Evolutionary conservation across 2,888 invertebrate genomes (phyloP).

Genomic region (Leptogaster cylindrica): DNA sequence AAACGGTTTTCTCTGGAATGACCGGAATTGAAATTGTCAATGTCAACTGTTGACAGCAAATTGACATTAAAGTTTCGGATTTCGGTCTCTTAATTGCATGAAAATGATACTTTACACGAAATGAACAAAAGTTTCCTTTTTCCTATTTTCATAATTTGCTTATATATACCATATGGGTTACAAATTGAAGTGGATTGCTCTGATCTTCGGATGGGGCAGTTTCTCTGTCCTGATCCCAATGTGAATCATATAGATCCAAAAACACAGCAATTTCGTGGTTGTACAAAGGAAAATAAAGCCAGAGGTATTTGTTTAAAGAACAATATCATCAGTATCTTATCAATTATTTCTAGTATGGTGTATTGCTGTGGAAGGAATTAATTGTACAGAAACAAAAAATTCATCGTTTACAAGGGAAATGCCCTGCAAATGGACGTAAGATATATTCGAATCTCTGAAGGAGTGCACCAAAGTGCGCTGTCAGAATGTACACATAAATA

Average conservation of each 20-base stretch:
- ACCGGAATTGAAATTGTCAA: too few species aligned
- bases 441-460: too few species aligned
- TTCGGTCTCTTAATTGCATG: too few species aligned
- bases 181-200: constrained; percentile 69
- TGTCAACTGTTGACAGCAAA: too few species aligned
- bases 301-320: constrained; percentile 72
- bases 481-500: too few species aligned
- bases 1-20: too few species aligned
- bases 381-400: constrained; percentile 80
- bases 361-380: constrained; percentile 80
- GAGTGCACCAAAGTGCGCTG: too few species aligned
- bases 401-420: constrained; percentile 81
- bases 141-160: background rate
- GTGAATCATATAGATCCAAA: constrained; percentile 80
- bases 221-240: constrained; percentile 80
- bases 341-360: constrained; percentile 81
- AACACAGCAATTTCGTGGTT: constrained; percentile 87
- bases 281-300: constrained; percentile 79
- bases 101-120: too few species aligned
- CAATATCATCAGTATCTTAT: too few species aligned
- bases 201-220: constrained; percentile 79
- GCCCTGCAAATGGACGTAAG: constrained; percentile 96
- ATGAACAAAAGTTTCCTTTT: background rate
- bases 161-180: background rate
- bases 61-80: too few species aligned